Conservation (phyloP, 2,888 invertebrate species). For the Notocelia uddmanniana region DNA sequence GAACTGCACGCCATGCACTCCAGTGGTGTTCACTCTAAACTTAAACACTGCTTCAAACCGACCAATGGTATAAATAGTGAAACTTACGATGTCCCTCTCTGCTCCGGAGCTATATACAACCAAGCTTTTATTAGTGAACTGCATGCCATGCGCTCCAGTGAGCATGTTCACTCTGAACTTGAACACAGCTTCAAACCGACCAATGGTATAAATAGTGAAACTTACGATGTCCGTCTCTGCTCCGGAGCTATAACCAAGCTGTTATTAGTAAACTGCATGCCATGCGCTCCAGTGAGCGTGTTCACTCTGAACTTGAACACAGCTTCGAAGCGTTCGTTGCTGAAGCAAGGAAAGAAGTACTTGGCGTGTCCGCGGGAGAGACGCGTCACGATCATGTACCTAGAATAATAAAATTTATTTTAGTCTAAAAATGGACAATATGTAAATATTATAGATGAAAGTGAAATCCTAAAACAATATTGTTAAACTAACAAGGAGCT, state of each 20-base stretch:
- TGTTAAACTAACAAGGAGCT: no score
- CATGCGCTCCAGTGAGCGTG: conserved; percentile 53
- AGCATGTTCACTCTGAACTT: no score
- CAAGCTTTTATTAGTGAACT: no score
- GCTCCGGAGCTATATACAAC: no score
- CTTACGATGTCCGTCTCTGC: conserved; percentile 64
- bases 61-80: not conserved
- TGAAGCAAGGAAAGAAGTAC: conserved; percentile 90
- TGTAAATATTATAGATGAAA: no score
- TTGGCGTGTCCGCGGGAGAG: conserved; percentile 87
- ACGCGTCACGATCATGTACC: conserved; percentile 87
- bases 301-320: conserved; percentile 74
- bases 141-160: no score
- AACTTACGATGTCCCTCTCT: conserved; percentile 64
- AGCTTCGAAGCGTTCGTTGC: conserved; percentile 90
- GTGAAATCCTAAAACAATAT: no score
- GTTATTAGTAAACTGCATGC: conserved; percentile 66
- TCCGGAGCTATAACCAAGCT: conserved; percentile 71
- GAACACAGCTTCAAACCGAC: no score
- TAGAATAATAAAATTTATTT: conserved; percentile 58
- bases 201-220: conserved; percentile 9
- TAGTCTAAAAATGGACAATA: not conserved
- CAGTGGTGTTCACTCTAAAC: no score
- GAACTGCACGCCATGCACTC: no score
- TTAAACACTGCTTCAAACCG: no score